These are phyloP conservation scores for Tachuris rubrigastra DNA, from an alignment of 2,113 vertebrate genomes.

Conservation along the genomic window DNA sequence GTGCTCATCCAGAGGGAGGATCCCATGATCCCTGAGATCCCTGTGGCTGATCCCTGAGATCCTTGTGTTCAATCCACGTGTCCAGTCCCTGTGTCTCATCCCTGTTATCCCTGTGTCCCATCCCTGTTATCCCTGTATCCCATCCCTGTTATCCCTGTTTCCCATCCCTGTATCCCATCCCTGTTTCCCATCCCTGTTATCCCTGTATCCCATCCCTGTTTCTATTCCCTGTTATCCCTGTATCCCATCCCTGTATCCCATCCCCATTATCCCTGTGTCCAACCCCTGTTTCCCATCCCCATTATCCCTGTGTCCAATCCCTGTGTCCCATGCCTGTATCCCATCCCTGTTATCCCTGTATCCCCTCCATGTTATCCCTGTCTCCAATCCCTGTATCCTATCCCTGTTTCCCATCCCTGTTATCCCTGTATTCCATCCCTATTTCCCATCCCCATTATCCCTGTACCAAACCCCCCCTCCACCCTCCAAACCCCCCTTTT, in stretches of 20 bases:
- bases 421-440: too few relatives aligned
- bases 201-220: too few relatives aligned
- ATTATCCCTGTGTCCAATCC: neutral
- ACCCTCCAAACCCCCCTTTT: too few relatives aligned
- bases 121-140: neutral
- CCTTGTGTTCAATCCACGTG: neutral
- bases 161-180: neutral
- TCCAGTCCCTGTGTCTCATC: too few relatives aligned
- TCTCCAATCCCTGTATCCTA: neutral
- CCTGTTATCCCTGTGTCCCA: neutral
- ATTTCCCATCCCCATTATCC: neutral
- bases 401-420: too few relatives aligned
- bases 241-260: fast-evolving
- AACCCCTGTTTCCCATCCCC: neutral
- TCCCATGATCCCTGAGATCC: neutral
- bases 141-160: neutral
- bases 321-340: too few relatives aligned
- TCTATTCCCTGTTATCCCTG: too few relatives aligned
- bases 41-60: neutral
- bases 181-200: neutral
- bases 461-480: fast-evolving
- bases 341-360: too few relatives aligned
- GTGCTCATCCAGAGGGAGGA: neutral
- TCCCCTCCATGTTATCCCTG: neutral
- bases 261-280: neutral